Evolutionary conservation across 1,140 invertebrate species (phyloP).

Genomic region (Lamellibrachia luymesi): DNA sequence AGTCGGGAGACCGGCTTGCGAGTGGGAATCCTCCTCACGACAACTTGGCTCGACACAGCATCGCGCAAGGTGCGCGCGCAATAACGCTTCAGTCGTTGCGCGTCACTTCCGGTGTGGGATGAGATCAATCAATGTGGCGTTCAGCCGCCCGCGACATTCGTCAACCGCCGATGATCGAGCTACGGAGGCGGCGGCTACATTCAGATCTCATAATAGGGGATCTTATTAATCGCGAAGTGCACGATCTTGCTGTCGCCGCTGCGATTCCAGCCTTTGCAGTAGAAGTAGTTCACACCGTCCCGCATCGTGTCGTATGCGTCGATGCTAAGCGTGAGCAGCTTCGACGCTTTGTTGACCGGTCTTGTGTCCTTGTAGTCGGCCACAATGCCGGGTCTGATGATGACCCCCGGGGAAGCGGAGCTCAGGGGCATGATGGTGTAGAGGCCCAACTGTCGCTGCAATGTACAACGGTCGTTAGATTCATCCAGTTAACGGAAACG

Average conservation of each 20-base stretch:
- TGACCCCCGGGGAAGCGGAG: not conserved
- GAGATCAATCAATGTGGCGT: not conserved
- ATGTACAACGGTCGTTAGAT: not conserved
- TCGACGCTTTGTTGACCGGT: not conserved
- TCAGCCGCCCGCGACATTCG: not conserved
- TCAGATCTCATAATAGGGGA: not conserved
- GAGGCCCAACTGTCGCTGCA: slow-evolving; percentile 6
- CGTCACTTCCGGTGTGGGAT: not conserved
- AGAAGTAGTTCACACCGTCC: not conserved
- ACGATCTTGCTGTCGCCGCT: not conserved
- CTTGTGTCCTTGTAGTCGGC: not conserved
- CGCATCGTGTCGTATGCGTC: not conserved
- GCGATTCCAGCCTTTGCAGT: slow-evolving; percentile 1
- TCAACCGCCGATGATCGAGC: too few species aligned
- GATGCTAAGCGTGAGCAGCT: not conserved
- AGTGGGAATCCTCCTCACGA: not conserved
- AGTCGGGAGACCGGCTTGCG: not conserved
- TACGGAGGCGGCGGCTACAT: not conserved
- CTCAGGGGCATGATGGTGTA: not conserved
- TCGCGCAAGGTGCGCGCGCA: not conserved
- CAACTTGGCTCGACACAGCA: not conserved
- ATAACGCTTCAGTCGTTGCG: not conserved
- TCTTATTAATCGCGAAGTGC: not conserved
- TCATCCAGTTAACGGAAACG: not conserved
- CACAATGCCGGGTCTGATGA: not conserved